These are phyloP conservation scores for Periophthalmus magnuspinnatus DNA, from an alignment of 2,797 vertebrate species.

Conservation along the genomic window DNA sequence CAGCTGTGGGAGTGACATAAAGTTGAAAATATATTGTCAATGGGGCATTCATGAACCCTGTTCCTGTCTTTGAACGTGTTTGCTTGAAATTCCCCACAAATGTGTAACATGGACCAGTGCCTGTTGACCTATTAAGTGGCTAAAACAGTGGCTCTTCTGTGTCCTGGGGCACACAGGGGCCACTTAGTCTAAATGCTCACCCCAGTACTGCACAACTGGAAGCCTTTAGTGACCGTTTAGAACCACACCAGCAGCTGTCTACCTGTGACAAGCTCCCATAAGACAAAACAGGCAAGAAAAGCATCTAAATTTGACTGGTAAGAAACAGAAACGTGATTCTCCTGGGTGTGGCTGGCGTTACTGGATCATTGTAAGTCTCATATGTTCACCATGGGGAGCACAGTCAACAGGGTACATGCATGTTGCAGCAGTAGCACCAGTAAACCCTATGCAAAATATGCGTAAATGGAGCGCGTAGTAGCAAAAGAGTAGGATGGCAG, in stretches of 20 bases:
- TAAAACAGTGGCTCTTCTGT: conserved; percentile 74
- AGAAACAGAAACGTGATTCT: conserved; percentile 26
- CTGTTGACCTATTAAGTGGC: conserved; percentile 34
- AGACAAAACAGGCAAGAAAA: conserved; percentile 10
- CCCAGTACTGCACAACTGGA: conserved; percentile 69
- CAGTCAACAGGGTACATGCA: conserved; percentile 21
- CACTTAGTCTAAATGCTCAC: conserved; percentile 26
- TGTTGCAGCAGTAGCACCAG: conserved; percentile 33
- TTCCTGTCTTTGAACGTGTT: conserved; percentile 71
- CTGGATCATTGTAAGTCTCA: conserved; percentile 39
- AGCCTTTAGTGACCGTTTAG: conserved; percentile 71
- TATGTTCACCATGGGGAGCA: conserved; percentile 26
- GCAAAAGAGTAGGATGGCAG: conserved; percentile 16
- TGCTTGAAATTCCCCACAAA: conserved; percentile 75
- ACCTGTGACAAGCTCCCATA: conserved; percentile 51
- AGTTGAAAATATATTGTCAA: conserved; percentile 12
- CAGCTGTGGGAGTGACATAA: conserved; percentile 44
- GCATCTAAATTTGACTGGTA: conserved; percentile 31
- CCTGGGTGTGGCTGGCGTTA: conserved; percentile 65
- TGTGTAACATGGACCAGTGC: conserved; percentile 54
- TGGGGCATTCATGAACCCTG: conserved; percentile 41
- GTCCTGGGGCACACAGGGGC: conserved; percentile 41
- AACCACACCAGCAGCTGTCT: conserved; percentile 47
- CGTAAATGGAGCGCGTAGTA: background rate
- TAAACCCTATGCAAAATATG: conserved; percentile 10